These are phyloP conservation scores for Cyanoramphus novaezelandiae DNA, from an alignment of 2,113 vertebrate species.

Conservation along the genomic window DNA sequence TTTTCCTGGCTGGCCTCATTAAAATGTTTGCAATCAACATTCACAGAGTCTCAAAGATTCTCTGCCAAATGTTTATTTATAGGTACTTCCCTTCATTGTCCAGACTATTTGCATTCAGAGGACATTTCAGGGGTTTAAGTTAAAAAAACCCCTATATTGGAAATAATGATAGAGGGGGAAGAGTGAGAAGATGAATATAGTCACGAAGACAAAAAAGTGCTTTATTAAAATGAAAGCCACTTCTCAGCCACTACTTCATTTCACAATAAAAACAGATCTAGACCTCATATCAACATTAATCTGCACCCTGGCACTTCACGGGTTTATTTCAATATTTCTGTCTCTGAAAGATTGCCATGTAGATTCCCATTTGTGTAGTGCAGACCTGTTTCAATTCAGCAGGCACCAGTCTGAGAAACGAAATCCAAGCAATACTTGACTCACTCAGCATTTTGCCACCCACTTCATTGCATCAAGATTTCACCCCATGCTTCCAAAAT, in stretches of 20 bases:
- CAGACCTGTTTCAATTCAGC: not conserved
- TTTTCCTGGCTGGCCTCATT: conserved; percentile 29
- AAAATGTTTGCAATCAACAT: conserved; percentile 28
- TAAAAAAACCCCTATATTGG: not conserved
- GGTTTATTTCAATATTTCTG: not conserved
- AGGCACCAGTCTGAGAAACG: not conserved
- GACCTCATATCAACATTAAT: not conserved
- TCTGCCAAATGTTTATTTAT: conserved; percentile 31
- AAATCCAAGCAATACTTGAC: not conserved
- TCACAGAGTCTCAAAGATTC: conserved; percentile 17
- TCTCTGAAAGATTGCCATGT: not conserved
- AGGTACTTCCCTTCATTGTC: not conserved
- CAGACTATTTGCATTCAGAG: not conserved
- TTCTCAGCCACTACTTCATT: not conserved
- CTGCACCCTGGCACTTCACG: rapidly evolving
- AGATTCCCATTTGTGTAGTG: rapidly evolving
- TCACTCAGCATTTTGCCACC: not conserved
- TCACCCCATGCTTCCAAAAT: not conserved
- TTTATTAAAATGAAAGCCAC: not conserved
- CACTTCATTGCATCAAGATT: not conserved
- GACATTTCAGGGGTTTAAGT: not conserved
- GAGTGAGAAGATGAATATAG: not conserved
- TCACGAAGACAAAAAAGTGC: not conserved
- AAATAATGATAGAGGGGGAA: not conserved
- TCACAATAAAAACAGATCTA: not conserved